Conservation (phyloP, 2,888 invertebrate species). For the Drosophila multiciliata region DNA sequence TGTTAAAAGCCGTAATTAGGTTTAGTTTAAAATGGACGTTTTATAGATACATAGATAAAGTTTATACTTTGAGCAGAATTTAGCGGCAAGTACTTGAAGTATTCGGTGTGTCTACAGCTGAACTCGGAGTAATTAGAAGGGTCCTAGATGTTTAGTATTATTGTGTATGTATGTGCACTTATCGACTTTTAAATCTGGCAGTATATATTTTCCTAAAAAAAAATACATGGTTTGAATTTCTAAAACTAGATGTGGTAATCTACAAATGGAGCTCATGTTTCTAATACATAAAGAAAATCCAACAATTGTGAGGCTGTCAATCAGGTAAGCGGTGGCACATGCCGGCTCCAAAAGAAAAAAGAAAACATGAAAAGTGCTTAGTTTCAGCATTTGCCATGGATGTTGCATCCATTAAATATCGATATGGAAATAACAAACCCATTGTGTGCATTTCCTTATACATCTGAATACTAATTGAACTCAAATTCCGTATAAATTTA, state of each 20-base stretch:
- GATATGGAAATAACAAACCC: slow-evolving; percentile 12
- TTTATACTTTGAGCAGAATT: slow-evolving; percentile 62
- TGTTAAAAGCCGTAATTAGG: slow-evolving; percentile 50
- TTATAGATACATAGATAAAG: slow-evolving; percentile 60
- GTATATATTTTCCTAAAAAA: slow-evolving; percentile 28
- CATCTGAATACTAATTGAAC: slow-evolving; percentile 43
- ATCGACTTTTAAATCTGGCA: slow-evolving; percentile 38
- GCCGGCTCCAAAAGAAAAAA: not conserved
- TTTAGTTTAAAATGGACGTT: slow-evolving; percentile 74
- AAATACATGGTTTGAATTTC: slow-evolving; percentile 4
- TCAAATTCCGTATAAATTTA: slow-evolving; percentile 13
- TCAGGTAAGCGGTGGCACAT: not conserved
- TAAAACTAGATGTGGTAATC: slow-evolving; percentile 12
- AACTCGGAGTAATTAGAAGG: slow-evolving; percentile 22
- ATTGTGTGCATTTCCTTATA: slow-evolving; percentile 5
- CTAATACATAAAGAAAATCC: not conserved
- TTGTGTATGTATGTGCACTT: slow-evolving; percentile 25
- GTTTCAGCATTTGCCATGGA: slow-evolving; percentile 12
- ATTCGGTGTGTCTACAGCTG: slow-evolving; percentile 39
- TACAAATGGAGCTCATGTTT: not conserved
- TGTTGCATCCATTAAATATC: slow-evolving; percentile 14
- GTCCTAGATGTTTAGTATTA: slow-evolving; percentile 13
- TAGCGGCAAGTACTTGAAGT: slow-evolving; percentile 55
- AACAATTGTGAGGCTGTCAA: not conserved
- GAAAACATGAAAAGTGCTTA: not conserved